phyloP scores from a whole-genome alignment of 2,113 vertebrate species.

The Mobula birostris region DNA sequence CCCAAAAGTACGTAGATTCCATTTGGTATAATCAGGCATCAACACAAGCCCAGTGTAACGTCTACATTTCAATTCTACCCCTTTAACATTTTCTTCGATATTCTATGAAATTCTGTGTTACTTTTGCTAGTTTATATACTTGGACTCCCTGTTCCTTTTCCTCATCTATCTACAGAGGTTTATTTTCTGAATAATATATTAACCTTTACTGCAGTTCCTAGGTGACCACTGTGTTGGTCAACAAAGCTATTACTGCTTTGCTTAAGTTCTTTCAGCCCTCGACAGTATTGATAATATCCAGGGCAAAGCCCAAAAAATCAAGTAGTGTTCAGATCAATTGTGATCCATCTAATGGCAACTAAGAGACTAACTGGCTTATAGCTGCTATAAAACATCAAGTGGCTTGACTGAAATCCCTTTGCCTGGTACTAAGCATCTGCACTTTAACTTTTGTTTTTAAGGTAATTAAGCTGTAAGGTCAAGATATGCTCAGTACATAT shows the following conservation, averaged over 20 bases:
- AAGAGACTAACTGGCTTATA: neutral
- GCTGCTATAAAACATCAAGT: neutral
- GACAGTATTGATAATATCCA: neutral
- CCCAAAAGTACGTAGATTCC: too few species aligned
- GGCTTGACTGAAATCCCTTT: neutral
- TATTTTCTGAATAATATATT: too few species aligned
- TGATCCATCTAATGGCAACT: neutral
- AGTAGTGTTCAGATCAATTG: neutral
- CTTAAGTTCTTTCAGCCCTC: neutral
- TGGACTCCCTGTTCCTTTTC: too few species aligned
- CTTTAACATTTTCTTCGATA: neutral
- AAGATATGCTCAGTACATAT: neutral
- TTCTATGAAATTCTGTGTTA: too few species aligned
- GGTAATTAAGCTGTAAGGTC: neutral
- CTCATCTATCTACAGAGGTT: too few species aligned
- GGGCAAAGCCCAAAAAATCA: neutral
- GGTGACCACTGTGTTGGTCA: too few species aligned
- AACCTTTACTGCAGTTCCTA: too few species aligned
- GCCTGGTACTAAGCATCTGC: neutral
- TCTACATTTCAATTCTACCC: neutral
- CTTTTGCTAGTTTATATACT: too few species aligned
- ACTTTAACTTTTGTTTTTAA: neutral
- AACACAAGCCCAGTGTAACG: too few species aligned
- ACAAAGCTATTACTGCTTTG: too few species aligned
- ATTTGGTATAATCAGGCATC: too few species aligned